These are phyloP conservation scores for Mesorhabditis spiculigera DNA, from an alignment of 2,888 invertebrate species.

Conservation along the genomic window DNA sequence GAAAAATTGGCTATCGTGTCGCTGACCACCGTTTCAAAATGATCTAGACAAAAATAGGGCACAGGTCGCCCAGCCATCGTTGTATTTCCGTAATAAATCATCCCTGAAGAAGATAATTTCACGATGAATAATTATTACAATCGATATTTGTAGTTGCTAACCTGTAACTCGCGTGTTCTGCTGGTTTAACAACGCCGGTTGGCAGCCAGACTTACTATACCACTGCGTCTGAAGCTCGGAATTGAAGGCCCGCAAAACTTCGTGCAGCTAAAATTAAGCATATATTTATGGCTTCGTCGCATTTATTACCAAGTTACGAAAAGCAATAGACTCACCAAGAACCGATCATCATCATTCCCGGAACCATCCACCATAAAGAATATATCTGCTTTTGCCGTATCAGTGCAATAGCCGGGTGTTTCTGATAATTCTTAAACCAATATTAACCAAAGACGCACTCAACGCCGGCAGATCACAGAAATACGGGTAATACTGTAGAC, in stretches of 20 bases:
- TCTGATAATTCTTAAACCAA: background rate
- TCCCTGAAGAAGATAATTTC: background rate
- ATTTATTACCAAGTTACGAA: background rate
- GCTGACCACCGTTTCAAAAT: background rate
- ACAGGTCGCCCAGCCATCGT: background rate
- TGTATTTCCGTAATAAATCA: background rate
- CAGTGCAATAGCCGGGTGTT: background rate
- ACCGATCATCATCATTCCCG: background rate
- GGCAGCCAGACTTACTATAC: background rate
- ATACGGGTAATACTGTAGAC: background rate
- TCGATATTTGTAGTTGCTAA: background rate
- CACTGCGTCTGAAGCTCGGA: background rate
- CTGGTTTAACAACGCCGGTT: background rate
- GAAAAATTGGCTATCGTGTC: background rate
- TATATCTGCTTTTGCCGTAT: background rate
- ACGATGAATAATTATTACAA: background rate
- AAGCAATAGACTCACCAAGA: background rate
- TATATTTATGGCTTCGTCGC: too few relatives aligned
- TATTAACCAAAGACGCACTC: background rate
- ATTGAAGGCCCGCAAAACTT: background rate
- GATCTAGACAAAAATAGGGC: background rate
- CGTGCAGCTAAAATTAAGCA: background rate
- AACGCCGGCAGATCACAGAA: constrained; percentile 1
- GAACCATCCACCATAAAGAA: background rate
- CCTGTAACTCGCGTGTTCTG: background rate